Evolutionary conservation across 1,140 invertebrate species (phyloP).

Genomic region (Galleria mellonella): DNA sequence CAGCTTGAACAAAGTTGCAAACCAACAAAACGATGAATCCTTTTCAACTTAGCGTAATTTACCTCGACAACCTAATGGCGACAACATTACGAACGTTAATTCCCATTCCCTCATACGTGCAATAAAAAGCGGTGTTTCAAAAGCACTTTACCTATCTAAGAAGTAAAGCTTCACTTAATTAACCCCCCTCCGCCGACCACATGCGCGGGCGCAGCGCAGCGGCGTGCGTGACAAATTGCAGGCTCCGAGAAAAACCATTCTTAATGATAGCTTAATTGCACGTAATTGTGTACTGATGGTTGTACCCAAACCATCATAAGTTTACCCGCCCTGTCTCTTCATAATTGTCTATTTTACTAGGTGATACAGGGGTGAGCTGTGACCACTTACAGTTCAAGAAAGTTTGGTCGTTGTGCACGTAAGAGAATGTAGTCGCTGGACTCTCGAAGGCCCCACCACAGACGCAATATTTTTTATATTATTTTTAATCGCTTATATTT

Average conservation of each 20-base stretch:
- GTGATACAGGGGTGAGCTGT: background rate
- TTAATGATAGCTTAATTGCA: conserved; percentile 44
- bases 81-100: too few relatives aligned
- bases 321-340: background rate
- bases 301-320: background rate
- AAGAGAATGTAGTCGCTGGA: background rate
- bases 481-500: conserved; percentile 2
- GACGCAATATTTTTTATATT: background rate
- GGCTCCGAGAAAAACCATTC: conserved; percentile 20
- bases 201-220: conserved; percentile 10
- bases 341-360: background rate
- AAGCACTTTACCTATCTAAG: background rate
- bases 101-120: too few relatives aligned
- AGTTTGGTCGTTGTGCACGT: background rate
- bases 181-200: conserved; percentile 3
- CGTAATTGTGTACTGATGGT: conserved; percentile 24
- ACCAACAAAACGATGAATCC: too few relatives aligned
- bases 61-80: too few relatives aligned
- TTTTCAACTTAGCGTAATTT: too few relatives aligned
- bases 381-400: background rate
- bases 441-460: background rate
- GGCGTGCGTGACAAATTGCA: conserved; percentile 36
- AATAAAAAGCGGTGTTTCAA: background rate
- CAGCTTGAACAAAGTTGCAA: too few relatives aligned
- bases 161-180: conserved; percentile 11